Conservation (phyloP, 1,140 invertebrate genomes). For the Habropoda laboriosa region DNA sequence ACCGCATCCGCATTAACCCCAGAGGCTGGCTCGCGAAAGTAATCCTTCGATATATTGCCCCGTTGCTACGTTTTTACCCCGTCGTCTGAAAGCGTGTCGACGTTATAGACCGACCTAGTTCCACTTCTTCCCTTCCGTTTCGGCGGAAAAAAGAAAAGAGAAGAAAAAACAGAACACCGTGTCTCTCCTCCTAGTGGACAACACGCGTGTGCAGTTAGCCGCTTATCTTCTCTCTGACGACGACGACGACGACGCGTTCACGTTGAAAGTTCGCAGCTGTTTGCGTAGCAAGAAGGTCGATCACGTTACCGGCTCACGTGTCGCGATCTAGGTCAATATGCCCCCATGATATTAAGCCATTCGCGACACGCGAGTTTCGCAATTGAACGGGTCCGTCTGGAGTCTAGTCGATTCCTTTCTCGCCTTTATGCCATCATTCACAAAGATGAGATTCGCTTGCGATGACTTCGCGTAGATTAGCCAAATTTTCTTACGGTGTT, state of each 20-base stretch:
- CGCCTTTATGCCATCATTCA: no score
- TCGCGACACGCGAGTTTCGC: conserved; percentile 50
- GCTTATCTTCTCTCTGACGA: neutral
- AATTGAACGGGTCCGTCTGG: neutral
- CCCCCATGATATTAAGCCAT: conserved; percentile 54
- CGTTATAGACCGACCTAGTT: conserved; percentile 26
- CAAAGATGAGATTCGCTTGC: neutral
- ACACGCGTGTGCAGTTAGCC: neutral
- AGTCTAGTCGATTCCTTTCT: no score
- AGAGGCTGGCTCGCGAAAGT: neutral
- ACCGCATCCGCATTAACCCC: conserved; percentile 1
- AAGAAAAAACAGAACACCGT: no score
- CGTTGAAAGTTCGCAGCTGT: conserved; percentile 14
- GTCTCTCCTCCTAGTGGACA: neutral
- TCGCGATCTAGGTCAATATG: conserved; percentile 67
- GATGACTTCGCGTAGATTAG: no score
- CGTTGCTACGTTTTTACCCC: neutral
- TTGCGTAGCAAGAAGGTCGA: conserved; percentile 51
- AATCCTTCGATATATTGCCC: neutral
- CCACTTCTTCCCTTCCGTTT: conserved; percentile 4
- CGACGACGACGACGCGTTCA: neutral
- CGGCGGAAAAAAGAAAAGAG: neutral
- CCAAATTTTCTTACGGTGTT: no score
- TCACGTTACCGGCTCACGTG: conserved; percentile 65
- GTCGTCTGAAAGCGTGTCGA: neutral